These are phyloP conservation scores for Lepilemur ruficaudatus DNA, from an alignment of 2,797 vertebrate genomes.

Conservation along the genomic window DNA sequence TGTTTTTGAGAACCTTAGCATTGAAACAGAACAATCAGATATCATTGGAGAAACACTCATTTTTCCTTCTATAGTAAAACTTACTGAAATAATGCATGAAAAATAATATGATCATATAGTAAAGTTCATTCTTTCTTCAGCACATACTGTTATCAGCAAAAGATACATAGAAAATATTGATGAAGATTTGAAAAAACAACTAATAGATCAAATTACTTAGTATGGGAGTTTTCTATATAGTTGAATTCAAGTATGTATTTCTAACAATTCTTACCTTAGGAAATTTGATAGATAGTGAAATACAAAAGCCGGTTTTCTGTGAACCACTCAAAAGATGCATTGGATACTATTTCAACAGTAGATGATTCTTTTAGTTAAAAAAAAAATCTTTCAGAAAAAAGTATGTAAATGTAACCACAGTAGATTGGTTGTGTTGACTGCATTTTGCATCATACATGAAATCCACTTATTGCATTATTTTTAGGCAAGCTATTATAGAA, in stretches of 20 bases:
- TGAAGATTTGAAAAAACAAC: conserved; percentile 13
- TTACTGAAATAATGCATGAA: background rate
- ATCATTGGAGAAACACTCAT: background rate
- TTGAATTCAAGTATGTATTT: background rate
- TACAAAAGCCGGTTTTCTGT: background rate
- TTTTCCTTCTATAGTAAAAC: background rate
- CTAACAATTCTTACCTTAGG: background rate
- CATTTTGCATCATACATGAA: background rate
- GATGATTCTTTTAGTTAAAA: background rate
- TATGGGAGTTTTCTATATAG: background rate
- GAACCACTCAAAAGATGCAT: background rate
- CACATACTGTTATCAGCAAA: background rate
- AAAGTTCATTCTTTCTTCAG: background rate
- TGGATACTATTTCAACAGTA: background rate
- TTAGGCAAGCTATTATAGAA: background rate
- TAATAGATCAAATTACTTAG: background rate
- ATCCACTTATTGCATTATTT: background rate
- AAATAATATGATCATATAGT: background rate
- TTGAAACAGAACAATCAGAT: background rate
- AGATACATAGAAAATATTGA: background rate
- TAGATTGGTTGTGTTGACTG: background rate
- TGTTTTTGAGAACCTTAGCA: background rate
- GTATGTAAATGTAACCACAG: background rate
- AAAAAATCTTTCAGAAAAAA: background rate
- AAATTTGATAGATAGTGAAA: conserved; percentile 8